Conservation (phyloP, 2,113 vertebrate species). For the Pseudorectes ferrugineus region DNA sequence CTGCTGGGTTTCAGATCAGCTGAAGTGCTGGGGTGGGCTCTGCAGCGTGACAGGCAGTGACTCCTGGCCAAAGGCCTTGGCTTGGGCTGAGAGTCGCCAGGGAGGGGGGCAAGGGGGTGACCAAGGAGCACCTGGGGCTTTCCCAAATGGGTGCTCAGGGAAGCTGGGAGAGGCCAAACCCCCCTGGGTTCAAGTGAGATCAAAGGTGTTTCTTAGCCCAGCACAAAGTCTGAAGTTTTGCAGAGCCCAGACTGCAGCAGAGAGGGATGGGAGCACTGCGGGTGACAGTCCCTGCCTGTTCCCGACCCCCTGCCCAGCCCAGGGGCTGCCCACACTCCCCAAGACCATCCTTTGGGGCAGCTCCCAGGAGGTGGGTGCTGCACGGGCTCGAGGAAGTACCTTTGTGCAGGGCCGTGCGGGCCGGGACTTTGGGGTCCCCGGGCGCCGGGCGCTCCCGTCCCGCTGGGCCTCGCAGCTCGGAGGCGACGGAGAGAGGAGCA, state of each 20-base stretch:
- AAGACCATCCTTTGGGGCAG: rapidly evolving
- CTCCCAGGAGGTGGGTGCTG: not conserved
- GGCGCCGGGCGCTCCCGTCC: constrained; percentile 77
- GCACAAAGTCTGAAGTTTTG: not conserved
- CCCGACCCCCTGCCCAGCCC: not conserved
- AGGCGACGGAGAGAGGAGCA: constrained; percentile 87
- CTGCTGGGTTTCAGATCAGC: not conserved
- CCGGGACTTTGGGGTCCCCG: constrained; percentile 77
- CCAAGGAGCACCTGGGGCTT: not conserved
- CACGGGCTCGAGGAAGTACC: constrained; percentile 58
- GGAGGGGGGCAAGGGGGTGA: rapidly evolving
- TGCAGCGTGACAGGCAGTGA: not conserved
- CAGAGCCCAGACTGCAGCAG: not conserved
- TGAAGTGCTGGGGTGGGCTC: not conserved
- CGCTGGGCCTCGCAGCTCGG: constrained; percentile 77
- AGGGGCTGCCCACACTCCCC: not conserved
- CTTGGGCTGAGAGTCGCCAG: not conserved
- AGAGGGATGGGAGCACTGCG: rapidly evolving
- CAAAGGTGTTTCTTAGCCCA: not conserved
- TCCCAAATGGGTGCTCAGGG: not conserved
- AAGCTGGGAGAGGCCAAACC: not conserved
- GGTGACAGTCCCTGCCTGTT: not conserved
- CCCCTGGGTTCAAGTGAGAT: not conserved
- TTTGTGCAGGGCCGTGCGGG: constrained; percentile 78
- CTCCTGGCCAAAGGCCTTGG: not conserved